A percentile compares a stretch with the other conserved stretches of the same genome.
Conservation (phyloP, 1,140 invertebrate species). For the Drosophila ficusphila region DNA sequence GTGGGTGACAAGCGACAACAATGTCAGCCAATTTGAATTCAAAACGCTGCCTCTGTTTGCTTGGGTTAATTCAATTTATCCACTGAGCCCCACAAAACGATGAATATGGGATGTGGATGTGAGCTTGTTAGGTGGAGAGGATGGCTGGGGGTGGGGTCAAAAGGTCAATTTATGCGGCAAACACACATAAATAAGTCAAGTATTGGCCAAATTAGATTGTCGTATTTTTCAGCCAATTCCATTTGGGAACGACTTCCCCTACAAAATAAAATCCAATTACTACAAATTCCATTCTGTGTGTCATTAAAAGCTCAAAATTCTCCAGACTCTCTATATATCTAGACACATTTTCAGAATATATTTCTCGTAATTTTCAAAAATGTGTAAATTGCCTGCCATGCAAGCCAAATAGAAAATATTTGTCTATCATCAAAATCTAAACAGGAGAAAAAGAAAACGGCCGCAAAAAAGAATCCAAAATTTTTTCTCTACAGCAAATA, state of each 20-base stretch:
- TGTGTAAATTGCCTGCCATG: slow-evolving; percentile 75
- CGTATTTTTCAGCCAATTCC: slow-evolving; percentile 13
- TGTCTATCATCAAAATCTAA: slow-evolving; percentile 42
- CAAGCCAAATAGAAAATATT: slow-evolving; percentile 50
- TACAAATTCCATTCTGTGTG: slow-evolving; percentile 19
- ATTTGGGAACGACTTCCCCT: background rate
- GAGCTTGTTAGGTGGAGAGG: slow-evolving; percentile 29
- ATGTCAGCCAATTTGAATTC: slow-evolving; percentile 56
- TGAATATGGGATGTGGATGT: slow-evolving; percentile 39
- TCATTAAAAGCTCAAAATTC: slow-evolving; percentile 25
- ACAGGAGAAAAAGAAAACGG: slow-evolving; percentile 32
- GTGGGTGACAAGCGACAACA: slow-evolving; percentile 46
- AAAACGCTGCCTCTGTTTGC: slow-evolving; percentile 54
- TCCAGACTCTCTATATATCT: slow-evolving; percentile 6
- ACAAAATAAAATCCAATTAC: slow-evolving; percentile 32
- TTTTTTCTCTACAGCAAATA: slow-evolving; percentile 36
- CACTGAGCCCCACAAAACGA: slow-evolving; percentile 40
- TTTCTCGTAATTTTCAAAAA: slow-evolving; percentile 61
- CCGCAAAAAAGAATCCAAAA: slow-evolving; percentile 26
- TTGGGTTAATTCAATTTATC: slow-evolving; percentile 78
- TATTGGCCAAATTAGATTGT: slow-evolving; percentile 42
- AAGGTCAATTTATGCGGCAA: slow-evolving; percentile 70
- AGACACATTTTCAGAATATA: slow-evolving; percentile 14
- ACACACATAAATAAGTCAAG: slow-evolving; percentile 42
- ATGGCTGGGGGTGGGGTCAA: slow-evolving; percentile 5